Evolutionary conservation across 2,888 invertebrate genomes (phyloP), one percentile per base, ranked within the genome.

Genomic region (Aphodius granarius): DNA sequence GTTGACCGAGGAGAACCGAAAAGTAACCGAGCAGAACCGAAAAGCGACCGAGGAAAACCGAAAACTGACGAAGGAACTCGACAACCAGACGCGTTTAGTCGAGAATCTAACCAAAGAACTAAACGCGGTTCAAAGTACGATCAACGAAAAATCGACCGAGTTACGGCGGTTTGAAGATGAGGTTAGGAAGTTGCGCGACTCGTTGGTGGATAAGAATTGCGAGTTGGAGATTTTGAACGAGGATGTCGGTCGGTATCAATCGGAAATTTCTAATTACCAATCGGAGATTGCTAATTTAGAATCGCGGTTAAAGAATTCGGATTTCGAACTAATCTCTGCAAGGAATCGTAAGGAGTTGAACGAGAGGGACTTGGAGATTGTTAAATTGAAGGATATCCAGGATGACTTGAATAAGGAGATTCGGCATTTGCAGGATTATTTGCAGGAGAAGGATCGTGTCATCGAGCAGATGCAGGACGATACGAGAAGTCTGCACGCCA

Each of bases 401-500:
- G 84, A 88, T 17, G 87, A 87, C 22, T 84, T 87, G 43, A 88
- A 88, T 73, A 88, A 89, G 76, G 91, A 93, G 83, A 86, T 92
- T 1, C 86, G 88, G 18, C 88, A 88, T 76, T 84, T 92, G 63
- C 90, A 91, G 81, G 89, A 90, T 15, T 88, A 89, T 43, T 81
- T 93, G 0, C 89, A 87, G 76, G 90, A 91, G 70, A 91, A 91
- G 80, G 91, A 93, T 63, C 88, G 87, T 77, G 86, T 89, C 0
- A 89, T 90, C 0, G 89, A 89, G 74, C 91, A 92, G 16, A 92
- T 93, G 82, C 90, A 90, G 15, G 87, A 87, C 19, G 89, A 90
- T 74, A 90, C 88, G 73, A 90, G 90, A 79, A 88, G 86, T 75
- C 85, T 90, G 15, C 91, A 91, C 21, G 88, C 88, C 3, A 89